phyloP scores from a whole-genome alignment of 2,888 invertebrate species.

The Tuberolachnus salignus region DNA sequence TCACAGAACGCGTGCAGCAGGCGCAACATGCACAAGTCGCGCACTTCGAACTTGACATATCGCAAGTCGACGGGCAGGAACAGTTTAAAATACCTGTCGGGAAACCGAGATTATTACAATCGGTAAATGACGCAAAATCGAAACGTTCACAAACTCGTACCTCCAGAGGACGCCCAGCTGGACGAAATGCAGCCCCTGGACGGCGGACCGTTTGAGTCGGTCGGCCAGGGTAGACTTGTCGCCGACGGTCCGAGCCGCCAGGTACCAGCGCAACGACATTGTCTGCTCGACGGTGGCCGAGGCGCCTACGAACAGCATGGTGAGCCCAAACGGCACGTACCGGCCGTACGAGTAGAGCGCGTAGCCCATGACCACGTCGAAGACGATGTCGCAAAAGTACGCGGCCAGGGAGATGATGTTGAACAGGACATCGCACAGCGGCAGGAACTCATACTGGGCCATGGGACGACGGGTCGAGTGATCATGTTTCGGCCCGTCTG shows the following conservation, averaged over 20 bases:
- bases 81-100: slow-evolving; percentile 73
- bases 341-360: slow-evolving; percentile 76
- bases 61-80: slow-evolving; percentile 82
- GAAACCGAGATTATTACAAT: too few relatives aligned
- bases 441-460: slow-evolving; percentile 74
- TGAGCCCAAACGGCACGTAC: slow-evolving; percentile 71
- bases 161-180: slow-evolving; percentile 76
- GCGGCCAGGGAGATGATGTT: slow-evolving; percentile 88
- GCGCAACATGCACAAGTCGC: slow-evolving; percentile 75
- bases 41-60: slow-evolving; percentile 81
- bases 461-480: slow-evolving; percentile 47
- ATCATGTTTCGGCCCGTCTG: slow-evolving; percentile 26
- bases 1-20: slow-evolving; percentile 87
- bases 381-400: slow-evolving; percentile 89
- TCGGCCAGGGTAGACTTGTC: slow-evolving; percentile 46
- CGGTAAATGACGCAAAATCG: not conserved
- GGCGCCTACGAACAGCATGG: slow-evolving; percentile 73
- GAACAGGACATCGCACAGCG: slow-evolving; percentile 88
- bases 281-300: slow-evolving; percentile 78
- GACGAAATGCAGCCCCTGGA: slow-evolving; percentile 67
- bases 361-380: slow-evolving; percentile 85
- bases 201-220: slow-evolving; percentile 44
- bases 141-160: slow-evolving; percentile 60
- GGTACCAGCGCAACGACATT: slow-evolving; percentile 77
- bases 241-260: slow-evolving; percentile 62